phyloP scores from a whole-genome alignment of 2,113 vertebrate species.

The Dryoscopus gambensis region DNA sequence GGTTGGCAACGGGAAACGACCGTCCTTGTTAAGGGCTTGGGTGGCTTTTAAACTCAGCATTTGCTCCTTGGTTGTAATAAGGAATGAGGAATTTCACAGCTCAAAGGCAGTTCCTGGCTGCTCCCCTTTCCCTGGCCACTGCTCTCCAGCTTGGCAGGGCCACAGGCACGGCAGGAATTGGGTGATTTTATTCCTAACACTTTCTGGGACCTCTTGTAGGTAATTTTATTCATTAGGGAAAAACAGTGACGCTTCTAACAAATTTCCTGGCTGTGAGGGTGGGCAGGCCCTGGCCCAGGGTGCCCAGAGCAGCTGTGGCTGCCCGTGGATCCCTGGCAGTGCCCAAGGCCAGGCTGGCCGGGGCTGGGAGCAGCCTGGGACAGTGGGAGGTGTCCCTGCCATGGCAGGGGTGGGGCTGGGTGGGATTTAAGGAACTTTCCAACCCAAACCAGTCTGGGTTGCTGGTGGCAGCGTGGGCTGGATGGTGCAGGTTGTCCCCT shows the following conservation, averaged over 20 bases:
- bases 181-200: background rate
- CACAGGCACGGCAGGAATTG: background rate
- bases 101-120: background rate
- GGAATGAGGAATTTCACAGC: background rate
- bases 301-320: background rate
- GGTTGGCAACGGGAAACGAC: rapidly evolving
- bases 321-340: background rate
- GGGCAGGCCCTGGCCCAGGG: background rate
- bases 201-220: background rate
- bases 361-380: background rate
- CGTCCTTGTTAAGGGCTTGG: background rate
- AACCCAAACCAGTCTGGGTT: background rate
- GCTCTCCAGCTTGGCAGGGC: background rate
- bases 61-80: background rate
- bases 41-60: background rate
- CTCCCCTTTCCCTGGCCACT: background rate
- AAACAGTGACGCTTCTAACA: background rate
- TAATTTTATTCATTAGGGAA: background rate
- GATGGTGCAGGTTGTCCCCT: background rate
- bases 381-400: background rate
- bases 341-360: background rate
- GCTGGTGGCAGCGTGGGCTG: rapidly evolving
- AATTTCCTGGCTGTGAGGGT: background rate
- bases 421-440: rapidly evolving
- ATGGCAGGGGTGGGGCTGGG: background rate